Evolutionary conservation across 1,140 invertebrate species (phyloP).

Genomic region (Andrena cerasifolii): DNA sequence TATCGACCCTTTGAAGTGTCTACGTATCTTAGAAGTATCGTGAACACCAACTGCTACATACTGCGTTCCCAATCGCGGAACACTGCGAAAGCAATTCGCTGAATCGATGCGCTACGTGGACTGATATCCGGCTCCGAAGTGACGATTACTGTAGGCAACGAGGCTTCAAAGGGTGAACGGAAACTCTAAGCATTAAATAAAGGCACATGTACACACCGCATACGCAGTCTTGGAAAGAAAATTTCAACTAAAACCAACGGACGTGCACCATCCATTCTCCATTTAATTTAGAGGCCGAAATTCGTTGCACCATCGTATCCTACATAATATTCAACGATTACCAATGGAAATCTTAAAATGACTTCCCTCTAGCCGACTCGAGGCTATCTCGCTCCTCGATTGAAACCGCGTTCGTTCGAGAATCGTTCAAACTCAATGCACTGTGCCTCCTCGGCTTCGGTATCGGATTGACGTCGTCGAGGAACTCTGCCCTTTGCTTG

Average conservation of each 20-base stretch:
- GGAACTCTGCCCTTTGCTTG: conserved; percentile 64
- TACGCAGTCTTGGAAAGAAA: conserved; percentile 48
- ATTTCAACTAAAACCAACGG: conserved; percentile 12
- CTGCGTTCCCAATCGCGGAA: too few species aligned
- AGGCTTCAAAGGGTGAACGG: not conserved
- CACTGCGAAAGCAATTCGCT: not conserved
- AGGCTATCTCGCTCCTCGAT: not conserved
- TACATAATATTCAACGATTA: not conserved
- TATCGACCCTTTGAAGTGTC: conserved; percentile 20
- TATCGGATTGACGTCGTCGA: conserved; percentile 70
- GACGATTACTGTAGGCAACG: not conserved
- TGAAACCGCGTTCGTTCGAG: conserved; percentile 17
- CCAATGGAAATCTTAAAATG: conserved; percentile 46
- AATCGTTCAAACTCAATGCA: conserved; percentile 64
- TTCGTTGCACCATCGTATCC: conserved; percentile 13
- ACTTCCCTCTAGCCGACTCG: conserved; percentile 54
- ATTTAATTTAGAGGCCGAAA: conserved; percentile 31
- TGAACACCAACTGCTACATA: not conserved
- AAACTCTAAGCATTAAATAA: conserved; percentile 33
- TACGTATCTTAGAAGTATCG: not conserved
- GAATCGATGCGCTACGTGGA: not conserved
- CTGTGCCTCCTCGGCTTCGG: conserved; percentile 73
- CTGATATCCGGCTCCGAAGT: not conserved
- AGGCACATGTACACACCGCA: conserved; percentile 48
- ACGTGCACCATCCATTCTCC: not conserved